Base-by-base conservation (phyloP, 2,797 vertebrate species). In the Lagocephalus sceleratus region DNA sequence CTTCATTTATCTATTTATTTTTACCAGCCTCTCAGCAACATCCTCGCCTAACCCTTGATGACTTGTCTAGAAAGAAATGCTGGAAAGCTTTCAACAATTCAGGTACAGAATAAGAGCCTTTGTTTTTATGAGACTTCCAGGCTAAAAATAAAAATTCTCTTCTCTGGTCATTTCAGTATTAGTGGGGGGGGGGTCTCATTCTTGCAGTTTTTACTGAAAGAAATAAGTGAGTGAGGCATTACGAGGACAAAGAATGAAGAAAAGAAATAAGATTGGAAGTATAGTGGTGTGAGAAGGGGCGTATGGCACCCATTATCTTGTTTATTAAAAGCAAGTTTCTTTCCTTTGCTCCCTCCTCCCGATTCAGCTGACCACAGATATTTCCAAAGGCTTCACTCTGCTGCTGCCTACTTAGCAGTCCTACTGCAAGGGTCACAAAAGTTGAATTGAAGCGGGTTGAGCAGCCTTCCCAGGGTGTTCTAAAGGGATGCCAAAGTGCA, bases 261-360 rank as follows among this genome's bases (percentile, higher is more conserved):
- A 47, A 55, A n/a, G 74, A 55, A n/a, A 73, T 54, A 72, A 56
- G 65, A 79, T 50, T 56, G 60, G 82, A 75, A 68, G 42, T 73
- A 57, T 20, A 76, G 68, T 82, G 79, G 87, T 85, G 71, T 79
- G 85, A 88, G 78, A 57, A 79, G 82, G 78, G 75, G 71, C 82
- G 82, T 92, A 89, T 95, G 93, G 90, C 89, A 92, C 78, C 51
- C 71, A 94, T 95, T 95, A 94, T 89, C 88, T 90, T 90, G 84
- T 81, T 94, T 94, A 95, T 96, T 94, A 95, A 95, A 95, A 94
- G 88, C 48, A 85, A 88, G 19, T 93, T 83, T 90, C 78, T 82
- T 79, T 82, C 78, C 78, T 72, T 63, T 29, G 20, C 80, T 82
- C 79, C 81, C 76, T 75, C 84, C 80, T 83, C 83, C 70, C 73